These are phyloP conservation scores for Stercorarius parasiticus DNA, from an alignment of 2,113 vertebrate genomes.

Conservation along the genomic window DNA sequence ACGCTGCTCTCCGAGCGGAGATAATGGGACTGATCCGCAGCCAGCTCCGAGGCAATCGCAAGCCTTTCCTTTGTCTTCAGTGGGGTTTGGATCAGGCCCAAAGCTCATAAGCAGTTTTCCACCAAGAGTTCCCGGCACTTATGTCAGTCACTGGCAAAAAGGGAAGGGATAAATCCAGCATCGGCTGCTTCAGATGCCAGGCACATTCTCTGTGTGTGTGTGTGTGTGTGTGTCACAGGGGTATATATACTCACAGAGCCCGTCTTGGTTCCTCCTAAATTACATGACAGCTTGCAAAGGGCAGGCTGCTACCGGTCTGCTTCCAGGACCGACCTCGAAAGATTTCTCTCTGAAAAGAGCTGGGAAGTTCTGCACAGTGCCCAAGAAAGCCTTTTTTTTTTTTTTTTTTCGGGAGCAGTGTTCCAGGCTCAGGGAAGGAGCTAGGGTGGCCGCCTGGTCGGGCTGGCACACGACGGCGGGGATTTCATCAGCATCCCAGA, in stretches of 20 bases:
- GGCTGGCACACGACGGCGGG: not conserved
- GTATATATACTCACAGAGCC: constrained; percentile 33
- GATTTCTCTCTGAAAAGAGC: not conserved
- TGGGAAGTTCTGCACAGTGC: not conserved
- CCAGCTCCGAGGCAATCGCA: constrained; percentile 38
- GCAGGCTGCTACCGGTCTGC: constrained; percentile 10
- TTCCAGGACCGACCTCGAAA: not conserved
- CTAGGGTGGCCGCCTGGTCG: not conserved
- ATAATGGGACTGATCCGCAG: constrained; percentile 46
- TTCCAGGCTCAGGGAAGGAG: not conserved
- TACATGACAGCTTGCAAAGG: constrained; percentile 25
- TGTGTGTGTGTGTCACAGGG: constrained; percentile 33
- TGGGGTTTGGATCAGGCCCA: constrained; percentile 56
- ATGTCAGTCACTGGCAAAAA: constrained; percentile 69
- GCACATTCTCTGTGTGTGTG: constrained; percentile 6
- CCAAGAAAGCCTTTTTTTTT: not conserved
- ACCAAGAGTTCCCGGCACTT: constrained; percentile 64
- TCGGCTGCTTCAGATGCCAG: constrained; percentile 53
- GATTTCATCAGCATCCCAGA: constrained; percentile 17
- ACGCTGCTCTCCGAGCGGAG: not conserved
- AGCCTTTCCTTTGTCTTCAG: constrained; percentile 64
- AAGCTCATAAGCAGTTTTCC: constrained; percentile 68
- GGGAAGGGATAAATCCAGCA: constrained; percentile 65
- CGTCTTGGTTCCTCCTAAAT: not conserved
- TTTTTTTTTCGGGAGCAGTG: not conserved